phyloP scores from a whole-genome alignment of 2,797 vertebrate species.

The Coregonus sp. region DNA sequence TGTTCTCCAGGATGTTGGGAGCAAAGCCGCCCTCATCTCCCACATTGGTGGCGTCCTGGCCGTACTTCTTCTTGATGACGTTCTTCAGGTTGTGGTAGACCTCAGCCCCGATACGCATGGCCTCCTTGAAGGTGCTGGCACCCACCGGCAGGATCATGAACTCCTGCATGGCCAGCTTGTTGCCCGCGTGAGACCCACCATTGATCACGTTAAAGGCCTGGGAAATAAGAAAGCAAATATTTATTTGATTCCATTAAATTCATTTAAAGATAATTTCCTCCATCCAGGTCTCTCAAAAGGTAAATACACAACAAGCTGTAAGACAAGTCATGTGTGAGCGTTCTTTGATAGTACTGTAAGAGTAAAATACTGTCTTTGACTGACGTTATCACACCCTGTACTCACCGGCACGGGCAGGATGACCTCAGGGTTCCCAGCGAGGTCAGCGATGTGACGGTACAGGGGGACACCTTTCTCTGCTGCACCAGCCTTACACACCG shows the following conservation, averaged over 20 bases:
- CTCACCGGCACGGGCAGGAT: conserved; percentile 93
- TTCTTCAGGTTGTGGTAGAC: conserved; percentile 98
- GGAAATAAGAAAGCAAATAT: not conserved
- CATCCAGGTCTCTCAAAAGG: no score
- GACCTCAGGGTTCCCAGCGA: conserved; percentile 89
- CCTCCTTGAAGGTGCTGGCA: conserved; percentile 87
- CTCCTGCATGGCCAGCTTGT: conserved; percentile 97
- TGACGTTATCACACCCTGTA: conserved; percentile 9
- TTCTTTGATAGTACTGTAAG: no score
- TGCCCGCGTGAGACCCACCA: conserved; percentile 92
- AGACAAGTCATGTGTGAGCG: no score
- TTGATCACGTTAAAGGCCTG: conserved; percentile 98
- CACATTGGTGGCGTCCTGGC: conserved; percentile 94
- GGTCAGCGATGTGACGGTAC: conserved; percentile 92
- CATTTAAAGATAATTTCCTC: no score
- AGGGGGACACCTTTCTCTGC: conserved; percentile 93
- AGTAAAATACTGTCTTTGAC: no score
- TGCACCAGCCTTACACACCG: conserved; percentile 94
- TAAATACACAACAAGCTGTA: not conserved
- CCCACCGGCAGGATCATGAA: conserved; percentile 97
- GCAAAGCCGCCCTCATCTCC: conserved; percentile 96
- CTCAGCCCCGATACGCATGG: conserved; percentile 93
- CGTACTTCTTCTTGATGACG: conserved; percentile 96
- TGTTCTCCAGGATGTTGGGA: conserved; percentile 95
- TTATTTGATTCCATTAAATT: not conserved